Percentiles rank a stretch among this genome's conserved stretches.
phyloP scores from a whole-genome alignment of 2,888 invertebrate genomes.

The Phyto melanocephala region DNA sequence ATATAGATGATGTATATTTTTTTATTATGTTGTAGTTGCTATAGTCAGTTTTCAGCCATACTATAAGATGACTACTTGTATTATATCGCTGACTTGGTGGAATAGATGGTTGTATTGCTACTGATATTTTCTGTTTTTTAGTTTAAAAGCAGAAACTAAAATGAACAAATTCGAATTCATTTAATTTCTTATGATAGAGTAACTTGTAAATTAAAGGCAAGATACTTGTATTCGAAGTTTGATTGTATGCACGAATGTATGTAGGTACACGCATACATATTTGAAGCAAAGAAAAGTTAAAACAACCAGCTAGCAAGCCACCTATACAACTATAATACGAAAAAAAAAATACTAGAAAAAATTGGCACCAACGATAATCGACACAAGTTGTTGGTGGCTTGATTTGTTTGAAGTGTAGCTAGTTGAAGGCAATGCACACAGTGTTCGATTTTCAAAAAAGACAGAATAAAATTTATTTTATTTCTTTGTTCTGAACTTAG shows the following conservation, averaged over 20 bases:
- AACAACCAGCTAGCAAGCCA: background rate
- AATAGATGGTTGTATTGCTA: conserved; percentile 18
- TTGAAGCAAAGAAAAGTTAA: conserved; percentile 18
- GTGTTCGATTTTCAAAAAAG: too few relatives aligned
- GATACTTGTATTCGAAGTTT: conserved; percentile 11
- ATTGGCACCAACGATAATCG: conserved; percentile 53
- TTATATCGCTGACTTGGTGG: conserved; percentile 34
- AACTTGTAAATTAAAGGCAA: conserved; percentile 41
- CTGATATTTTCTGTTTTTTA: conserved; percentile 34
- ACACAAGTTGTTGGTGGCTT: conserved; percentile 57
- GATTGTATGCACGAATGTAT: background rate
- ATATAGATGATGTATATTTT: background rate
- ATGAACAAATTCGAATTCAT: conserved; percentile 42
- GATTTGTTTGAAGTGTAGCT: conserved; percentile 66
- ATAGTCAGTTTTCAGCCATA: conserved; percentile 22
- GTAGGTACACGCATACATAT: background rate
- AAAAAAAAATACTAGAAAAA: conserved; percentile 33
- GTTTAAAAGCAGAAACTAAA: conserved; percentile 35
- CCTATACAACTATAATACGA: conserved; percentile 20
- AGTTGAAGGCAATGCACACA: conserved; percentile 52
- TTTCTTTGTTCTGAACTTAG: too few relatives aligned
- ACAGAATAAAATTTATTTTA: too few relatives aligned
- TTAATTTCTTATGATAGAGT: conserved; percentile 60
- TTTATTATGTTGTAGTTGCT: background rate
- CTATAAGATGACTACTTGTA: conserved; percentile 38